Conservation (phyloP, 2,888 invertebrate genomes). For the Blera fallax region DNA sequence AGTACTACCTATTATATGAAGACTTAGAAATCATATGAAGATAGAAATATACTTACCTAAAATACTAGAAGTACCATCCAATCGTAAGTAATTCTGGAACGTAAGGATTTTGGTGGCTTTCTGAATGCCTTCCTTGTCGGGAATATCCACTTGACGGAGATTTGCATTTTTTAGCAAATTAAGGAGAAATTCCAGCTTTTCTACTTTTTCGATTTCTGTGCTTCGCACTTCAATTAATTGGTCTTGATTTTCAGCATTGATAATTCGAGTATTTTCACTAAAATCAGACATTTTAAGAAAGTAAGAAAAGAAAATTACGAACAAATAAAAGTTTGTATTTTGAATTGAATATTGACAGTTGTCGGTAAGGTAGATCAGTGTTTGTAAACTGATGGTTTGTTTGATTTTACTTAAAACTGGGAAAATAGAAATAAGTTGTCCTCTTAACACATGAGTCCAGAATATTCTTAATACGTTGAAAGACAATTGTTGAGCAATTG, state of each 20-base stretch:
- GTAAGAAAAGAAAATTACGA: not conserved
- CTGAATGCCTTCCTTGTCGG: constrained; percentile 70
- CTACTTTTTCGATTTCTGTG: constrained; percentile 75
- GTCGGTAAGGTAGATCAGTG: constrained; percentile 8
- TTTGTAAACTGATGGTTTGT: not conserved
- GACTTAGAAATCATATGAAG: not conserved
- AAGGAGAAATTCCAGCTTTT: constrained; percentile 77
- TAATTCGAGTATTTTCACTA: constrained; percentile 74
- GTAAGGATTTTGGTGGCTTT: constrained; percentile 74
- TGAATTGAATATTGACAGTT: constrained; percentile 38
- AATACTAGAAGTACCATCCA: constrained; percentile 68
- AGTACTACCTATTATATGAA: too few relatives aligned
- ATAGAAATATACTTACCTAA: constrained; percentile 72
- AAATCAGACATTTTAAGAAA: constrained; percentile 58
- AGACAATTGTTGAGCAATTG: too few relatives aligned
- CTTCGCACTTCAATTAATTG: constrained; percentile 75
- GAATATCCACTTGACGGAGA: constrained; percentile 37
- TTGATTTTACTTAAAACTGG: too few relatives aligned
- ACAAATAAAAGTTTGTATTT: constrained; percentile 25
- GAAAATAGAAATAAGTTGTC: too few relatives aligned
- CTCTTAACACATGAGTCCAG: too few relatives aligned
- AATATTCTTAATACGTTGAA: too few relatives aligned
- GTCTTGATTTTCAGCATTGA: constrained; percentile 75
- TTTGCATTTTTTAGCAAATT: constrained; percentile 73
- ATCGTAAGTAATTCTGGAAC: constrained; percentile 73